A percentile compares a stretch with the other conserved stretches of the same genome.
These are phyloP conservation scores for Hyalella azteca DNA, from an alignment of 2,888 invertebrate genomes.

Conservation along the genomic window DNA sequence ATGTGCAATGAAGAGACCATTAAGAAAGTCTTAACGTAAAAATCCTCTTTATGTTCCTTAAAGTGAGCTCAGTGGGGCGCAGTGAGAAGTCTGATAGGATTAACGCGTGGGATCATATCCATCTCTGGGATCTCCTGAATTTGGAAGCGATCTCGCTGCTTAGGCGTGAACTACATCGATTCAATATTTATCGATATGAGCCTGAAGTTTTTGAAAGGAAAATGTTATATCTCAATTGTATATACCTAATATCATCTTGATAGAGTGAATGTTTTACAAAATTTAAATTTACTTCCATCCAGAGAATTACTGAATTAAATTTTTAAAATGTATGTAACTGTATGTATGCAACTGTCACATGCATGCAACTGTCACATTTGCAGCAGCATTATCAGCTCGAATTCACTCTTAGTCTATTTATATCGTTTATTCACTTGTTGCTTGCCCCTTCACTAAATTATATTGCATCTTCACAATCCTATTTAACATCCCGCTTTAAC, in stretches of 20 bases:
- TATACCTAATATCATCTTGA: neutral
- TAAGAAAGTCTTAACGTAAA: neutral
- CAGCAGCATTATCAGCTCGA: neutral
- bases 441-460: neutral
- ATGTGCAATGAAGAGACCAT: neutral
- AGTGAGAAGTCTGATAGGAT: conserved; percentile 28
- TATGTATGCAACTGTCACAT: no score
- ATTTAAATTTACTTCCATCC: no score
- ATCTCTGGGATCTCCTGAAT: neutral
- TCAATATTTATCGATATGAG: neutral
- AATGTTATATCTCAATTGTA: neutral
- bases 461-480: neutral
- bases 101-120: neutral
- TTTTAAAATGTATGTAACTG: no score
- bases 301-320: no score
- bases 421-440: no score
- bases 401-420: no score
- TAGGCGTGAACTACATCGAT: neutral
- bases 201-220: neutral
- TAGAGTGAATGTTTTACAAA: neutral
- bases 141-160: neutral
- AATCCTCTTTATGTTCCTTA: conserved; percentile 14
- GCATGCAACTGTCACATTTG: neutral
- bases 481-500: neutral
- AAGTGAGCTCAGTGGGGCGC: neutral